These are phyloP conservation scores for Notarius lentiginosus DNA, from an alignment of 2,113 vertebrate genomes.

Conservation along the genomic window DNA sequence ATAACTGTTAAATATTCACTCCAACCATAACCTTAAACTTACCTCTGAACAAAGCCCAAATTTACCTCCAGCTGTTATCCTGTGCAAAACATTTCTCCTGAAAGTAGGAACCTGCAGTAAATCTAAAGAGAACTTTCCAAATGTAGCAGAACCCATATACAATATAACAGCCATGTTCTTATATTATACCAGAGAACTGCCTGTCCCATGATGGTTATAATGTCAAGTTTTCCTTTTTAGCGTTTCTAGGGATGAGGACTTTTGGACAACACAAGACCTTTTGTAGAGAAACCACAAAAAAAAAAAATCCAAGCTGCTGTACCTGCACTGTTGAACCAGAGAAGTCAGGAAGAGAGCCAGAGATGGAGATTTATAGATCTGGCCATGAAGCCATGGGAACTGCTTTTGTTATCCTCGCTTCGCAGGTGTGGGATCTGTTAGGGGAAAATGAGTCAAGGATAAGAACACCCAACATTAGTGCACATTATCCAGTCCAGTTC, in stretches of 20 bases:
- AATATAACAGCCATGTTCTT: not conserved
- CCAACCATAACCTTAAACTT: not conserved
- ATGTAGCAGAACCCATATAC: constrained; percentile 29
- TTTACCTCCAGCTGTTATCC: constrained; percentile 4
- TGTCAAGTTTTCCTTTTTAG: constrained; percentile 39
- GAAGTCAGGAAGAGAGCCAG: constrained; percentile 35
- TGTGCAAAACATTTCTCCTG: not conserved
- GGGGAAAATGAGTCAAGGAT: not conserved
- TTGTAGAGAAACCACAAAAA: constrained; percentile 36
- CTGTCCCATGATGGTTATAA: constrained; percentile 41
- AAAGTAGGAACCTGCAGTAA: constrained; percentile 5
- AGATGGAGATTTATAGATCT: constrained; percentile 47
- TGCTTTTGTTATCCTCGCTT: constrained; percentile 35
- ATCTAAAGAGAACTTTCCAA: constrained; percentile 11
- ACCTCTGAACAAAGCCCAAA: not conserved
- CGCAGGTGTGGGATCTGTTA: constrained; percentile 44
- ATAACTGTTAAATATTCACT: too few species aligned
- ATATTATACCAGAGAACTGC: constrained; percentile 21
- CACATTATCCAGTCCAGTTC: not conserved
- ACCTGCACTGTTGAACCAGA: constrained; percentile 40
- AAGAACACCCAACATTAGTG: not conserved
- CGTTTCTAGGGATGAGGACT: constrained; percentile 18
- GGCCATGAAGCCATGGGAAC: constrained; percentile 29
- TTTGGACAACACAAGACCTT: constrained; percentile 25
- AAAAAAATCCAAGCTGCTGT: constrained; percentile 24